Evolutionary conservation across 2,888 invertebrate genomes (phyloP), one percentile per base, ranked within the genome.

Genomic region (Xanthia icteritia): DNA sequence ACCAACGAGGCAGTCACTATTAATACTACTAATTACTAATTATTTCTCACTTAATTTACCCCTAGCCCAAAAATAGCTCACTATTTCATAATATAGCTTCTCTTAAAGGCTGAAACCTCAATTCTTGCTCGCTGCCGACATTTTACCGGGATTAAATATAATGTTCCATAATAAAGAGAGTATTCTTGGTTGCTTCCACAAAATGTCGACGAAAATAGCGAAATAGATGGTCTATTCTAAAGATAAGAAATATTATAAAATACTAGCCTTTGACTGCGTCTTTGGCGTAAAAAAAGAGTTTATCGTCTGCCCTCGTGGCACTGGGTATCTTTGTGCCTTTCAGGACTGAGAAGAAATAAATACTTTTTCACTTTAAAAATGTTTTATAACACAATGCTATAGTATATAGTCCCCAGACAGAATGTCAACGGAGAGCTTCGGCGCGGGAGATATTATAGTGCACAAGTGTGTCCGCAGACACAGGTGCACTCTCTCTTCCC

Each of bases 61-160:
- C 27, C 1, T 15, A 58, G 23, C 17, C 54, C 31, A 64, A 39
- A 82, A 76, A 77, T 69, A 54, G 31, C 69, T 48, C 23, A 17
- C 15, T 36, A 23, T 23, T 51, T 58, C 20, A 51, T 60, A 61
- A 63, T 17, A 58, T 42, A 65, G 36, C 64, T 23, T 39, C 64
- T 81, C 64, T 71, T 76, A 67, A 68, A 76, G 66, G 67, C 83
- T 73, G 73, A 86, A 75, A 48, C 70, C 54, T 67, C 66, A 86
- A 61, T 85, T 82, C 56, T 73, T 60, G 65, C 68, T 42, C 45
- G 74, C 60, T 63, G 76, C 54, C 70, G 42, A 76, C 68, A 65
- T 74, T 86, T 71, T 51, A 56, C 17, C 36, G 31, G 66, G 75
- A 88, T 86, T 88, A 76, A 83, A 79, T 77, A 79, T 83, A 75